Evolutionary conservation across 2,797 vertebrate species (phyloP), one percentile per base, ranked within the genome.

Genomic region (Taenioides sp.): DNA sequence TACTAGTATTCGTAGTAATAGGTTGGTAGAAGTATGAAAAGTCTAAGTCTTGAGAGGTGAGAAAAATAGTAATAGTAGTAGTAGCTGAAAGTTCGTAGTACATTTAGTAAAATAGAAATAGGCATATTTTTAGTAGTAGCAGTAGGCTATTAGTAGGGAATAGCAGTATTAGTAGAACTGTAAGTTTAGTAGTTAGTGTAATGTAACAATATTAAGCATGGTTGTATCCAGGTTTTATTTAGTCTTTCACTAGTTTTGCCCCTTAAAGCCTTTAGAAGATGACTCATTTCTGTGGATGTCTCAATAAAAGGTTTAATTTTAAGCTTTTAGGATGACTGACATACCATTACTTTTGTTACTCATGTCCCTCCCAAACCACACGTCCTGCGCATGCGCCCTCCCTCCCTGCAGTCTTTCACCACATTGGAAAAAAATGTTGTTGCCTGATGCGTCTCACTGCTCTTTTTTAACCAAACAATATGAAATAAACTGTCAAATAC

Each of bases 381-480:
- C 14, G 9, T 4, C 5, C 64, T 27, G 77, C 90, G 90, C 89
- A 76, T 90, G 91, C 90, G 86, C 86, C 25, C 1, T 54, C 2
- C 47, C n/a, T 55, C 6, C 2, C n/a, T 25, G 54, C 47, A 20
- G 47, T 7, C 23, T 49, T 54, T 54, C 65, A 31, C 65, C 65
- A 9, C 64, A 47, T 47, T 47, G 31, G 43, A 28, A 47, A 37
- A 31, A 62, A 62, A 62, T 37, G 60, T 62, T 17, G 20, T 37
- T 63, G n/a, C 37, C n/a, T 2, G 62, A 64, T 64, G n/a, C 14
- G 62, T 64, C 7, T 64, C 62, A 5, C 10, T 22, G 37, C 10
- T 14, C 31, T 23, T 43, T 63, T 22, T 17, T 14, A 64, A 1
- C 9, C 12, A 22, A 63, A 40, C 22, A 16, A 43, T n/a, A 20